Conservation (phyloP, 2,113 vertebrate species). For the Crotophaga sulcirostris region DNA sequence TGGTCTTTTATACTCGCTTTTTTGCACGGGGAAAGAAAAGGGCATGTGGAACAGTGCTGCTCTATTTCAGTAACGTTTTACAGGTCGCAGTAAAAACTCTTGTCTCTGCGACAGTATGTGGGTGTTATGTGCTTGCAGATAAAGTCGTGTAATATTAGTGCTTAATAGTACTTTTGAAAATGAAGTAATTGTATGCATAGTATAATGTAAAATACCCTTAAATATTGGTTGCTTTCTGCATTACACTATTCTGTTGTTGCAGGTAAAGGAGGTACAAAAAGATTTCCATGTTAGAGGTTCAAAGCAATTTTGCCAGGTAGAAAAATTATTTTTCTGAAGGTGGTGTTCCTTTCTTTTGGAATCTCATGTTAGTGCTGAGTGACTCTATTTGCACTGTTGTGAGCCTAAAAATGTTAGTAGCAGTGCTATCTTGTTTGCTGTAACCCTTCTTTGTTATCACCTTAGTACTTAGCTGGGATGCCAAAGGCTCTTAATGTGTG, state of each 20-base stretch:
- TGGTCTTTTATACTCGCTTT: background rate
- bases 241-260: background rate
- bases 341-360: background rate
- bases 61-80: slow-evolving; percentile 15
- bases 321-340: background rate
- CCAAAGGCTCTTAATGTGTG: background rate
- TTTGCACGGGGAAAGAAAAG: background rate
- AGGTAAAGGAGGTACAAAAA: background rate
- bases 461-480: background rate
- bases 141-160: background rate
- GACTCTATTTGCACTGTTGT: background rate
- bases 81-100: background rate
- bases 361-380: background rate
- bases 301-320: background rate
- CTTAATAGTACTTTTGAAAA: slow-evolving; percentile 24
- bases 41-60: background rate
- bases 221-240: background rate
- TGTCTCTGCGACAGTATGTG: background rate
- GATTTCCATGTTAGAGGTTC: background rate
- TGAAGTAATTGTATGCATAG: background rate
- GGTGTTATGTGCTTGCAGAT: slow-evolving; percentile 20
- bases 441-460: background rate
- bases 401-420: background rate
- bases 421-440: background rate
- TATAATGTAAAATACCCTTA: background rate